Percentiles rank a stretch among this genome's conserved stretches.
These are phyloP conservation scores for Acromyrmex charruanus DNA, from an alignment of 1,140 invertebrate genomes.

Conservation along the genomic window DNA sequence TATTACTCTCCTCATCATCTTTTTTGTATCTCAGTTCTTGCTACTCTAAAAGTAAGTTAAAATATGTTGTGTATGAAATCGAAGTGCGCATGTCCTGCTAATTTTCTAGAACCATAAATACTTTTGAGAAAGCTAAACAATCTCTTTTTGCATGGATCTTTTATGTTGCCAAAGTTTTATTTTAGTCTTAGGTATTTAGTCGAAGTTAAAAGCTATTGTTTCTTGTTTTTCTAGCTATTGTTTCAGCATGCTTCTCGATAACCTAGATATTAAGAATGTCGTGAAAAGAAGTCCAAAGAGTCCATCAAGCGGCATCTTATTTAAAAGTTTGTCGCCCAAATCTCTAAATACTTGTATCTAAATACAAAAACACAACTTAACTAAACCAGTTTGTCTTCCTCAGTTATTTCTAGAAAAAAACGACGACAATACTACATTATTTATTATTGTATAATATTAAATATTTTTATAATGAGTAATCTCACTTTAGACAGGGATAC, in stretches of 20 bases:
- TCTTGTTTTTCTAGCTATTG: background rate
- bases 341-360: background rate
- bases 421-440: background rate
- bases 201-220: conserved; percentile 10
- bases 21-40: conserved; percentile 13
- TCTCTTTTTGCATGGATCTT: conserved; percentile 3
- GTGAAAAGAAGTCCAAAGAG: conserved; percentile 24
- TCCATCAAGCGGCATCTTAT: conserved; percentile 47
- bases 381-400: conserved; percentile 2
- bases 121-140: background rate
- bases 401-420: no score
- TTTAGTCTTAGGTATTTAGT: background rate
- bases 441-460: background rate
- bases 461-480: background rate
- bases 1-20: conserved; percentile 7
- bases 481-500: background rate
- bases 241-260: conserved; percentile 2
- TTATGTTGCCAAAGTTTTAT: background rate
- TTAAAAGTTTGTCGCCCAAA: conserved; percentile 45
- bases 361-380: conserved; percentile 7
- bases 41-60: background rate
- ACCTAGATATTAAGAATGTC: conserved; percentile 30
- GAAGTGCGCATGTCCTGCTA: background rate
- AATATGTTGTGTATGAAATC: background rate
- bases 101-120: background rate